phyloP scores from a whole-genome alignment of 2,797 vertebrate species.

The Gambelia wislizenii region DNA sequence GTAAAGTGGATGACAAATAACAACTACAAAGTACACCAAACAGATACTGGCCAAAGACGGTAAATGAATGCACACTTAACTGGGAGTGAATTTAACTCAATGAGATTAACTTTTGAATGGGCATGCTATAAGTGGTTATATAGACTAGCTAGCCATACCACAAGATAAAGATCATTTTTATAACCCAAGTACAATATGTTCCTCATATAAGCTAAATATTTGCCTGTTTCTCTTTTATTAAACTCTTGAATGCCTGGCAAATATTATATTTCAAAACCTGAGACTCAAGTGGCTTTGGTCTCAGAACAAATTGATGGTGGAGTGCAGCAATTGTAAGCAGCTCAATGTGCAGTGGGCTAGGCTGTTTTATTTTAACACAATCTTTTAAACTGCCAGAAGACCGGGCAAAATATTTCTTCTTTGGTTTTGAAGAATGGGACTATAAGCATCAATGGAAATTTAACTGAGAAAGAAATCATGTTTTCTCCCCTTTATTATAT shows the following conservation, averaged over 20 bases:
- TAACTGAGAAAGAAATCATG: neutral
- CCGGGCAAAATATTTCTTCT: constrained; percentile 22
- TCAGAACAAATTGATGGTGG: neutral
- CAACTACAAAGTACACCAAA: too few species aligned
- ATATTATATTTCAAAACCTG: constrained; percentile 25
- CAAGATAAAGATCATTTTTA: constrained; percentile 4
- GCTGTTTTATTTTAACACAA: constrained; percentile 3
- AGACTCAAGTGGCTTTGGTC: constrained; percentile 7
- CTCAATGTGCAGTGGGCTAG: neutral
- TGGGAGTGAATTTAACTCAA: neutral
- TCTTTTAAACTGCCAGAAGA: constrained; percentile 16
- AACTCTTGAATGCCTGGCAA: constrained; percentile 10
- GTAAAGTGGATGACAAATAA: too few species aligned
- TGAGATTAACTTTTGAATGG: neutral
- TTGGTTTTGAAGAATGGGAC: neutral
- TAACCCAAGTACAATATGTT: neutral
- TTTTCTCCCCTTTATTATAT: neutral
- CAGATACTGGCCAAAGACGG: too few species aligned
- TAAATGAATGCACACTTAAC: too few species aligned
- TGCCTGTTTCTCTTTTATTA: constrained; percentile 19
- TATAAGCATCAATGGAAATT: constrained; percentile 19
- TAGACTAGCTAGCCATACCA: neutral
- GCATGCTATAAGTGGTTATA: neutral
- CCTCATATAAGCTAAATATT: constrained; percentile 15
- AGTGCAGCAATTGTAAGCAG: neutral